Base-by-base conservation (phyloP, 2,113 vertebrate species). In the Ictidomys tridecemlineatus region DNA sequence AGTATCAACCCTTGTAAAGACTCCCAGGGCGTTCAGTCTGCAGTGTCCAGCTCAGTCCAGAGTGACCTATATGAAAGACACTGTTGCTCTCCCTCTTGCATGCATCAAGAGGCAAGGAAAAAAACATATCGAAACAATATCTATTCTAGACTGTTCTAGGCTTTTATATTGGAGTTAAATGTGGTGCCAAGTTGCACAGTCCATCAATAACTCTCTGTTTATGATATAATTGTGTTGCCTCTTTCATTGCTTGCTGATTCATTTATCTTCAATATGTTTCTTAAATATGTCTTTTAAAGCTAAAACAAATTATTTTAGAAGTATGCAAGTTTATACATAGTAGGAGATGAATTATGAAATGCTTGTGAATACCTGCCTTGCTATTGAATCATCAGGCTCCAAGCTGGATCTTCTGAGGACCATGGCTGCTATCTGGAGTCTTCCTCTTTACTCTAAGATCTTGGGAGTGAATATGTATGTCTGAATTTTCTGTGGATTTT, bases 241-340 rank as follows among this genome's bases (percentile, higher is more conserved):
- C 18, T 28, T 65, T 70, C 22, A 67, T 83, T 61, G 53, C 56
- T n/a, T 39, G 16, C 65, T 48, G 58, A 82, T 42, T 17, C 12
- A 88, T 51, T 95, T 90, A 84, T 87, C 20, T 89, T 89, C 70
- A 70, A 83, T 48, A 9, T 1, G 63, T 76, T 93, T 69, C 56
- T 70, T 61, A 42, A 72, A 65, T 87, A 24, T 93, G 45, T 74
- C 30, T 48, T 85, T 96, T 92, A 74, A 69, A 61, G 26, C 5
- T 14, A 78, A 92, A 91, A 79, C 32, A 48, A 4, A 80, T 37
- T 42, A 84, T 94, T 96, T 93, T 39, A 26, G 73, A 82, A 83
- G 12, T 86, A 77, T 37, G 34, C 22, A 85, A 61, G 17, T 84
- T 94, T 91, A 88, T 39, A 93, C 9, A 56, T 67, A 67, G 72